phyloP scores from a whole-genome alignment of 1,140 invertebrate species.

The Spodoptera frugiperda region DNA sequence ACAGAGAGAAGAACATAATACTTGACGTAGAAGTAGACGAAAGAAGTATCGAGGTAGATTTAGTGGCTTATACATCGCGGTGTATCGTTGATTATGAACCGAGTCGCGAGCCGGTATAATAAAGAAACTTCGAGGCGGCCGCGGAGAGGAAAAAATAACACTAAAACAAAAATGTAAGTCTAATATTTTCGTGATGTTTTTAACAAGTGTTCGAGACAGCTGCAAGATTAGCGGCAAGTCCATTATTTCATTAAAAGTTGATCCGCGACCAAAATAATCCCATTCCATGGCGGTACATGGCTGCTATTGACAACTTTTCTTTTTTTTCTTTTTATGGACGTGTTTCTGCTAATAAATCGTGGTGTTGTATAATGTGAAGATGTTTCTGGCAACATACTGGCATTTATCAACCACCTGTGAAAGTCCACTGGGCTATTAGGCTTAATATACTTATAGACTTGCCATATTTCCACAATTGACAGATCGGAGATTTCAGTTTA shows the following conservation, averaged over 20 bases:
- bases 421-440: no score
- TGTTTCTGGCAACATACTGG: no score
- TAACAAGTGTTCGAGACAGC: constrained; percentile 46
- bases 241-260: constrained; percentile 59
- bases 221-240: constrained; percentile 50
- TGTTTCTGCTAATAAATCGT: no score
- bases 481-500: no score
- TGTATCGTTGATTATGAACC: constrained; percentile 28
- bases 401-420: no score
- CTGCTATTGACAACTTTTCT: constrained; percentile 21
- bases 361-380: no score
- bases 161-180: constrained; percentile 27
- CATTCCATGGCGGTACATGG: constrained; percentile 12
- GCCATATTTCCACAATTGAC: no score
- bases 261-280: constrained; percentile 15
- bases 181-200: constrained; percentile 36
- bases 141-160: constrained; percentile 14
- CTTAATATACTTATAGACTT: no score
- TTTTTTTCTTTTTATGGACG: no score
- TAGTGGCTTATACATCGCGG: constrained; percentile 23
- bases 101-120: constrained; percentile 23
- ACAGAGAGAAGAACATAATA: constrained; percentile 8
- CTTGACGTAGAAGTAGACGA: constrained; percentile 6
- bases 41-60: constrained; percentile 19
- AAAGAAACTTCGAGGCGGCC: constrained; percentile 18